These are phyloP conservation scores for Triplophysa bombifrons DNA, from an alignment of 2,797 vertebrate genomes.

Conservation along the genomic window DNA sequence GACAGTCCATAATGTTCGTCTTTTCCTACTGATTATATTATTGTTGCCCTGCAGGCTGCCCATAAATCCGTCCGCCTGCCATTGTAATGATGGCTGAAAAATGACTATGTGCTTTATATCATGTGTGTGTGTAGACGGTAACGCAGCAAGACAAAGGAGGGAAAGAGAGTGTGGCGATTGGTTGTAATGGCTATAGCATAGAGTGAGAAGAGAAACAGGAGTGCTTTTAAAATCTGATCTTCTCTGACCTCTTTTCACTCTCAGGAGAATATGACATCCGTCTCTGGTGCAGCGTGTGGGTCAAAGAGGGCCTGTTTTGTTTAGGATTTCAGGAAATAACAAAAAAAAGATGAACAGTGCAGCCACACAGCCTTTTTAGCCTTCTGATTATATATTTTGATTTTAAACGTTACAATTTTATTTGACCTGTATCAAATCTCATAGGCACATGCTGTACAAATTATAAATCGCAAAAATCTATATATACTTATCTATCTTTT, in stretches of 20 bases:
- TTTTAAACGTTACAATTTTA: background rate
- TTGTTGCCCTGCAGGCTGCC: constrained; percentile 37
- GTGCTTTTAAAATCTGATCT: constrained; percentile 77
- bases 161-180: constrained; percentile 66
- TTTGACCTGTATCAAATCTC: background rate
- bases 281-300: constrained; percentile 34
- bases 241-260: constrained; percentile 48
- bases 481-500: no score
- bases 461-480: no score
- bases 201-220: constrained; percentile 74
- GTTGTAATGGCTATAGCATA: constrained; percentile 79
- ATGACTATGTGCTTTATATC: constrained; percentile 25
- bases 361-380: constrained; percentile 19
- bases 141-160: constrained; percentile 44
- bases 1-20: constrained; percentile 17
- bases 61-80: constrained; percentile 52
- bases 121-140: constrained; percentile 14
- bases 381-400: background rate
- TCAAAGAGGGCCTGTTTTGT: constrained; percentile 46
- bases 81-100: constrained; percentile 53
- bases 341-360: background rate
- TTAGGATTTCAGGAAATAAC: constrained; percentile 14
- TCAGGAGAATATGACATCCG: constrained; percentile 56
- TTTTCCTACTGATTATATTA: constrained; percentile 52
- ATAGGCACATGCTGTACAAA: background rate